Base-by-base conservation (phyloP, 2,113 vertebrate species). In the Peromyscus maniculatus region DNA sequence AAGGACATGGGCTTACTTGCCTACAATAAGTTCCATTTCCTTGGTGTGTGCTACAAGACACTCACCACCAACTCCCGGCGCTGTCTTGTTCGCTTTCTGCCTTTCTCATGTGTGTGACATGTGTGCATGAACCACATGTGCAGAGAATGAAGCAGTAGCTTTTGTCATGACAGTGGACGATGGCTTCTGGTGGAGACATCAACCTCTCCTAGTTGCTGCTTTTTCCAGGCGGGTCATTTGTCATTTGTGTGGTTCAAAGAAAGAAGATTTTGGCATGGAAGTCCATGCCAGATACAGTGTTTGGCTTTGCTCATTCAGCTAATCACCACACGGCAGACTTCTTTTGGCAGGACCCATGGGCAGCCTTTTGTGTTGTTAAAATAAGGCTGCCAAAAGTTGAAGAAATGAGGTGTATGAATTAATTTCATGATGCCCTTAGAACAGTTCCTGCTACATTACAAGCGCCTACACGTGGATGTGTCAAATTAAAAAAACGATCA, bases 1-100 rank as follows among this genome's bases (percentile, higher is more conserved):
- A 67, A 98, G 98, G 95, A 97, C 91, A 97, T 97, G 97, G 96
- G 91, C 96, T 91, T 96, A 97, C 96, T 98, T 98, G 97, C 95
- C 98, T 97, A 90, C 84, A 96, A 36, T 98, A 97, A 98, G 28
- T 98, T 97, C 97, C 90, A 97, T 97, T 84, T 97, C 97, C 95
- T 97, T 97, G 97, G 93, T 87, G 91, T 96, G 74, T 17, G 97
- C 97, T 97, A 36, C 26, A n/a, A 86, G 97, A 98, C 98, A 95
- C 97, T 93, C 43, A 31, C 71, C 92, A 89, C 59, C 71, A 79
- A 89, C 52, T 91, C 78, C 91, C 69, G 64, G 93, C 5, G 87
- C 97, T 98, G 95, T 90, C 80, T 96, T 3, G 13, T 98, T 94
- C 87, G 92, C 97, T 98, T 97, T 96, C 64, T 97, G 95, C 94